Base-by-base conservation (phyloP, 2,888 invertebrate genomes). In the Philereme vetulata region DNA sequence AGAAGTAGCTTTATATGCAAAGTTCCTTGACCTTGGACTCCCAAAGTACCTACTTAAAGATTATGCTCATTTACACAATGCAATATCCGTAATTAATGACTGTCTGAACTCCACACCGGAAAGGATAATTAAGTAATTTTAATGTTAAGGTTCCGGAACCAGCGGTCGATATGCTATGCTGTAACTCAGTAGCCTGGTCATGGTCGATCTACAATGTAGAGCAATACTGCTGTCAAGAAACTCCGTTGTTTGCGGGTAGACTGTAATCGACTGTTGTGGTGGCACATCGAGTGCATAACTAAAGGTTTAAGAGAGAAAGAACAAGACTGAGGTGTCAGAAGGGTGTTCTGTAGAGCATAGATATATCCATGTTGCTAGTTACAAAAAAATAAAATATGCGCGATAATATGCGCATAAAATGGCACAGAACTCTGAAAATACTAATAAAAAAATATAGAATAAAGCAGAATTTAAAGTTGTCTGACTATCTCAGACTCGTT, bases 131-230 rank as follows among this genome's bases (percentile, higher is more conserved):
- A 64, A 60, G 62, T 57, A 42, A 58, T 58, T 60, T 60, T 63
- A 67, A 64, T 63, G 66, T 66, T 64, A 66, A 63, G 64, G 64
- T 62, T 59, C 48, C 58, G 62, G 55, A 46, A 55, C 62, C 54
- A 47, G 45, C 43, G 38, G 53, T 55, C 50, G 35, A 42, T 61
- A 52, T 4, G 3, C 33, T 57, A 56, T 36, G 33, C 34, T 45
- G 38, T 50, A 4, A 57, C 60, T 64, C 68, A 67, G 73, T 66
- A 67, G 68, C 71, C 62, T 68, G 70, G 82, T 85, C 80, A 83
- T 79, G 85, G 81, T 82, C 80, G 81, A 85, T 82, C 80, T 75
- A 74, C 73, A 78, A 85, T 84, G 76, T 80, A 64, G 86, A 76
- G 70, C 86, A 74, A 60, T 71, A 70, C 75, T 72, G 75, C 84